phyloP scores from a whole-genome alignment of 1,140 invertebrate genomes.

The Spodoptera litura region DNA sequence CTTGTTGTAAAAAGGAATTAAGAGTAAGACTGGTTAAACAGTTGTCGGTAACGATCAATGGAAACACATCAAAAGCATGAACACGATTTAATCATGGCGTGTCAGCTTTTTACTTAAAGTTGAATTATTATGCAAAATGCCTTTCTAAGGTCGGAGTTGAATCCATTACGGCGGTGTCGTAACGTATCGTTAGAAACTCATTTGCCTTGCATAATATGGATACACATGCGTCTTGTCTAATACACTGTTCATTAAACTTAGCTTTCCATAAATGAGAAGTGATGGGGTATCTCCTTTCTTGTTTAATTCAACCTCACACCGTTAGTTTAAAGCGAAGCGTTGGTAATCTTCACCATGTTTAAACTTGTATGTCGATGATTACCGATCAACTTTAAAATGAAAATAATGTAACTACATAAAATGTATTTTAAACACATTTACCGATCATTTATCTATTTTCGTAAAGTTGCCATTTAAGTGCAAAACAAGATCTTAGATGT shows the following conservation, averaged over 20 bases:
- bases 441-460: background rate
- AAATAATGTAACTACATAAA: background rate
- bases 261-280: slow-evolving; percentile 30
- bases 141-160: slow-evolving; percentile 65
- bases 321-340: slow-evolving; percentile 7
- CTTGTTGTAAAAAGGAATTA: background rate
- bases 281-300: slow-evolving; percentile 27
- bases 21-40: background rate
- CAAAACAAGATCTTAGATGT: slow-evolving; percentile 14
- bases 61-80: slow-evolving; percentile 8
- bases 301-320: slow-evolving; percentile 12
- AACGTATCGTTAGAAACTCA: slow-evolving; percentile 52
- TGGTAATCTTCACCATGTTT: background rate
- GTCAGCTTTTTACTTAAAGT: slow-evolving; percentile 26
- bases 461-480: slow-evolving; percentile 20
- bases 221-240: slow-evolving; percentile 42
- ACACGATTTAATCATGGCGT: background rate
- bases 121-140: slow-evolving; percentile 49
- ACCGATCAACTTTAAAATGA: background rate
- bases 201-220: slow-evolving; percentile 53
- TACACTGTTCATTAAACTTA: slow-evolving; percentile 25
- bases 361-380: background rate
- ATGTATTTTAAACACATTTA: background rate
- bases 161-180: slow-evolving; percentile 52
- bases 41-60: background rate